Conservation (phyloP, 2,113 vertebrate genomes). For the Trochalopteron elliotii region DNA sequence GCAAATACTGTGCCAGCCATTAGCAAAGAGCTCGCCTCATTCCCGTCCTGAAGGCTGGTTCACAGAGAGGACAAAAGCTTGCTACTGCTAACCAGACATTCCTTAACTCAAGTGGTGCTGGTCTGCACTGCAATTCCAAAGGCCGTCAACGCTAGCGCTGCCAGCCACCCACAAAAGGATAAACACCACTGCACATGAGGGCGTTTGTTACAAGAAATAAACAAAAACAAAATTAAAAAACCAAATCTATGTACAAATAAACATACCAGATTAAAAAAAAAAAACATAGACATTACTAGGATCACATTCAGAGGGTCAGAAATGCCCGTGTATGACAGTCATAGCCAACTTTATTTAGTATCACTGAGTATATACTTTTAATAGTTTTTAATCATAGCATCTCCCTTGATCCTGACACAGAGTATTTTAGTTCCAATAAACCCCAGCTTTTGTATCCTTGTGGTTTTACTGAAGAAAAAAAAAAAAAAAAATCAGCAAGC, state of each 20-base stretch:
- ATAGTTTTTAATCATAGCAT: background rate
- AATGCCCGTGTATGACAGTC: background rate
- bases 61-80: slow-evolving; percentile 54
- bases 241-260: background rate
- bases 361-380: background rate
- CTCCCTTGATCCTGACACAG: background rate
- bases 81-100: slow-evolving; percentile 44
- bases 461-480: background rate
- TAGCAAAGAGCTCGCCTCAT: slow-evolving; percentile 24
- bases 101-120: slow-evolving; percentile 42
- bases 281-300: background rate
- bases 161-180: background rate
- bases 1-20: slow-evolving; percentile 23
- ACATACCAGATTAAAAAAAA: background rate
- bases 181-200: background rate
- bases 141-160: background rate
- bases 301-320: background rate
- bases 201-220: background rate
- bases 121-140: background rate
- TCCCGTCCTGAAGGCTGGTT: slow-evolving; percentile 31
- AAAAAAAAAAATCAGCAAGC: background rate
- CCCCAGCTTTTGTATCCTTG: background rate
- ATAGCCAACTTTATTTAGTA: background rate
- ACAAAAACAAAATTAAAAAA: background rate
- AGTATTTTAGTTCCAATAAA: background rate